Evolutionary conservation across 2,797 vertebrate species (phyloP), one percentile per base, ranked within the genome.

Genomic region (Crocidura indochinensis): DNA sequence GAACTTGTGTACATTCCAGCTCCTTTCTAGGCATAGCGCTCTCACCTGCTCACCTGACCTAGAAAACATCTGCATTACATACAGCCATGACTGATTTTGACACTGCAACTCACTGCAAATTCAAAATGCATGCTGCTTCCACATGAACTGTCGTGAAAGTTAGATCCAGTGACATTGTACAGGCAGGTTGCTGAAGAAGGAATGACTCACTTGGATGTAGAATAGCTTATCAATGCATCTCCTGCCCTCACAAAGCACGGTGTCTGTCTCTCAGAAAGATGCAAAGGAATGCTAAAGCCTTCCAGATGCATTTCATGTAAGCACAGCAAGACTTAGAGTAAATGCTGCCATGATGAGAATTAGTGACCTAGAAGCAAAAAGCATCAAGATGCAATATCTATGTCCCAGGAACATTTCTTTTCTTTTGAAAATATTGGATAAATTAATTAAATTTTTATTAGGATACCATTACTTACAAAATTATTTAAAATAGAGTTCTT

Each of bases 111-210:
- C 9, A 38, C 2, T 27, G 12, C 6, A 73, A 85, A 74, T 46
- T 19, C n/a, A 87, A 96, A 94, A 85, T 92, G 87, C 69, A 81
- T 80, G 92, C 71, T 82, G 93, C 88, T 77, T 92, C 47, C 77
- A 77, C 95, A 96, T 94, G 79, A 53, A 82, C 78, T 84, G 3
- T 67, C 87, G 80, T 69, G 60, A 75, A 47, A 88, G 51, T 56
- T 49, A 51, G 67, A 94, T 91, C 62, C 93, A 95, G 80, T 38
- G 64, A 75, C 47, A 82, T 26, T 85, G 31, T 77, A 84, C 79
- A 46, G n/a, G n/a, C 71, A 87, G 84, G 84, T 8, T 68, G 29
- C 60, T 0, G 14, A 1, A 0, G 67, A 92, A 79, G n/a, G 82
- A 83, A 71, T 77, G 17, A 67, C 56, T 67, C 24, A 3, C 0